Evolutionary conservation across 64 coral and sea anemone species (phyloP).

Genomic region (Pocillopora damicornis): DNA sequence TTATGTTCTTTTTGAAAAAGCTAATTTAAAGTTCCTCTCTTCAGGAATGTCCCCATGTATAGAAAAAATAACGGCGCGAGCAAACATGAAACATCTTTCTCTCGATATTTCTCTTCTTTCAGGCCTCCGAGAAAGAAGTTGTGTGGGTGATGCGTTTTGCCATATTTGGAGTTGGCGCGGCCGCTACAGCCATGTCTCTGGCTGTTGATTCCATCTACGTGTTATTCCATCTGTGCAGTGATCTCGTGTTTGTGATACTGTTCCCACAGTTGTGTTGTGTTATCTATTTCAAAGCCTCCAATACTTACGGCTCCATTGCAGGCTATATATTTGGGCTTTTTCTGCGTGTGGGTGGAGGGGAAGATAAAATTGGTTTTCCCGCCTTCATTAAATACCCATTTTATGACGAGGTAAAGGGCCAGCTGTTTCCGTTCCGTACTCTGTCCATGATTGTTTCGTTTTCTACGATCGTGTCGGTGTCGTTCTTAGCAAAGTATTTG

Average conservation of each 20-base stretch:
- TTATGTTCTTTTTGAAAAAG: too few relatives aligned
- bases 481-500: slow-evolving; percentile 56
- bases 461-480: slow-evolving; percentile 33
- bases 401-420: slow-evolving; percentile 58
- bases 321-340: slow-evolving; percentile 74
- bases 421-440: slow-evolving; percentile 82
- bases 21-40: too few relatives aligned
- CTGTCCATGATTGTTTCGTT: slow-evolving; percentile 55
- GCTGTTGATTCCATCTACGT: slow-evolving; percentile 70
- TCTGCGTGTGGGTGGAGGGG: slow-evolving; percentile 70
- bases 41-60: too few relatives aligned
- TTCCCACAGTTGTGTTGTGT: slow-evolving; percentile 95
- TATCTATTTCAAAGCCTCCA: slow-evolving; percentile 65
- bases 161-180: slow-evolving; percentile 71
- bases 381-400: slow-evolving; percentile 72
- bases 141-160: slow-evolving; percentile 81
- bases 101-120: not conserved
- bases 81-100: not conserved
- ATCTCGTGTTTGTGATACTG: slow-evolving; percentile 88
- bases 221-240: slow-evolving; percentile 69
- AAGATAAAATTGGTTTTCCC: slow-evolving; percentile 51
- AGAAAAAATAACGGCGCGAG: not conserved
- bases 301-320: slow-evolving; percentile 83
- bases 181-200: slow-evolving; percentile 68
- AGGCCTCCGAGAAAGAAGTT: slow-evolving; percentile 71